Base-by-base conservation (phyloP, 2,113 vertebrate genomes). In the Pycnonotus jocosus region DNA sequence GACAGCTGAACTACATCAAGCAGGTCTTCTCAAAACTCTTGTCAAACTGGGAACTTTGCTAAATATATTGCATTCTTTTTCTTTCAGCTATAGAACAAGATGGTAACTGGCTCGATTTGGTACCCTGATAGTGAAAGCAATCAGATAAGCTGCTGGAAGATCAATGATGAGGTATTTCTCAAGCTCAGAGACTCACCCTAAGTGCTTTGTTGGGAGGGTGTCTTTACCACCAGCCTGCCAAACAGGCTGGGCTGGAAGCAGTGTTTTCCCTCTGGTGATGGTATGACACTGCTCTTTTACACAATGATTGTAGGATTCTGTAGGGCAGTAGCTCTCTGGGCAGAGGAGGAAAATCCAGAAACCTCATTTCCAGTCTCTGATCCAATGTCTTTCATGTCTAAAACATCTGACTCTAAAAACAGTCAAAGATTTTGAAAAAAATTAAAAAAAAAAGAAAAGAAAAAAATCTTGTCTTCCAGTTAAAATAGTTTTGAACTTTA, bases 401-500 rank as follows among this genome's bases (percentile, higher is more conserved):
- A 72, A 35, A 30, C 9, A 35, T 65, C 7, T 83, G 53, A 82
- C 10, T 69, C 45, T 47, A 60, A 94, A 88, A 71, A 7, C 4
- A 35, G 13, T 60, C 50, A 71, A 56, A 54, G 3, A 23, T 28
- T 38, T 60, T 5, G 15, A 6, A 3, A 8, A 17, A 19, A 38
- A 35, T 38, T 33, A 77, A 42, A 40, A 11, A 33, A 10, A 21
- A 13, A 31, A 9, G 4, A n/a, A 58, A 35, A 38, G 38, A 38
- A 38, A 76, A 58, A 42, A 10, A 15, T 17, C 1, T 2, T n/a
- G 2, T 50, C 18, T 56, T 62, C 24, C 6, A 70, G 44, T 85
- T 66, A 68, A 88, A 91, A 64, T 22, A 81, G 7, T 61, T 91
- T 82, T 78, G n/a, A 93, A 57, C 17, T 90, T 68, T 6, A 15